Percentiles rank a stretch among this genome's conserved stretches.
Conservation (phyloP, 1,140 invertebrate genomes). For the Mamestra configurata region DNA sequence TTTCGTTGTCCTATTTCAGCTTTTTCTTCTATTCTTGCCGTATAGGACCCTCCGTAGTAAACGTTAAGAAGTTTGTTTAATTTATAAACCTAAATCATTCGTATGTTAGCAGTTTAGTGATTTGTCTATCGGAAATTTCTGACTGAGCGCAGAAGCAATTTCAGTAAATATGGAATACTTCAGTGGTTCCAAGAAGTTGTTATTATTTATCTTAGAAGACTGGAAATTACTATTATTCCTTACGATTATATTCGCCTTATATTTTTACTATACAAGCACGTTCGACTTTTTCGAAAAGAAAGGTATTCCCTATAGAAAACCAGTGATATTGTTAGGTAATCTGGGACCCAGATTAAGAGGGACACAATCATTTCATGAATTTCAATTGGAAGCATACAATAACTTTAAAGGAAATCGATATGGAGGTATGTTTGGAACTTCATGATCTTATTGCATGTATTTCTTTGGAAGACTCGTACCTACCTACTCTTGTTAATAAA, state of each 20-base stretch:
- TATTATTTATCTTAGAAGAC: slow-evolving; percentile 73
- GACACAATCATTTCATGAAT: slow-evolving; percentile 83
- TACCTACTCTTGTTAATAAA: too few relatives aligned
- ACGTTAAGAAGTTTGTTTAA: too few relatives aligned
- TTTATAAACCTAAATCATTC: too few relatives aligned
- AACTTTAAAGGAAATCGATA: slow-evolving; percentile 83
- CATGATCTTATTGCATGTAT: neutral
- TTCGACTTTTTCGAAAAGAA: slow-evolving; percentile 82
- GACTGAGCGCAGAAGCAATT: too few relatives aligned
- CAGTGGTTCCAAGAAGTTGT: slow-evolving; percentile 65
- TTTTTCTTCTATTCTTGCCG: too few relatives aligned
- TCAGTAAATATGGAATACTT: slow-evolving; percentile 57
- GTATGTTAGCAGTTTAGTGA: too few relatives aligned
- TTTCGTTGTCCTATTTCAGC: too few relatives aligned
- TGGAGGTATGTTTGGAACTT: slow-evolving; percentile 77
- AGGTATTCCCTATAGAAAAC: slow-evolving; percentile 78
- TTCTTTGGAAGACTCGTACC: too few relatives aligned
- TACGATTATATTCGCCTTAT: slow-evolving; percentile 72
- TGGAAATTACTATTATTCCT: slow-evolving; percentile 75
- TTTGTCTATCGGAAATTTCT: too few relatives aligned
- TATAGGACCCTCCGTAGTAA: too few relatives aligned
- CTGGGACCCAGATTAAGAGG: slow-evolving; percentile 74
- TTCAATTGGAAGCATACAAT: slow-evolving; percentile 81
- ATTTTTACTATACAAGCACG: slow-evolving; percentile 80
- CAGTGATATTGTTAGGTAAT: slow-evolving; percentile 83